Evolutionary conservation across 2,797 vertebrate genomes (phyloP).

Genomic region (Myotis vivesi): DNA sequence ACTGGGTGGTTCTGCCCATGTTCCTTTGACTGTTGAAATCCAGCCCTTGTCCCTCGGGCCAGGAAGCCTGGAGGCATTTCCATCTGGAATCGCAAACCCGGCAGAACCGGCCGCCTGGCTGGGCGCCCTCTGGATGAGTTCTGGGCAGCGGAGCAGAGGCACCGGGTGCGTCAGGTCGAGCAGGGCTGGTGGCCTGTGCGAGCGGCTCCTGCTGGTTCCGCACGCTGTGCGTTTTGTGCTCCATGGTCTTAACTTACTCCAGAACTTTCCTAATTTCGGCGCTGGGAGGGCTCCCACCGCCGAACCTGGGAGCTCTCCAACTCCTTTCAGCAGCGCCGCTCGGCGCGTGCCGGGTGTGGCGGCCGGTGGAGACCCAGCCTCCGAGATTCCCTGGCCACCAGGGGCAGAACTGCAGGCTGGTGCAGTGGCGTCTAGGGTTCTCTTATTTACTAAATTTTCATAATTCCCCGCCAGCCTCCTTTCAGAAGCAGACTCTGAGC

Average conservation of each 20-base stretch:
- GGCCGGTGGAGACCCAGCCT: background rate
- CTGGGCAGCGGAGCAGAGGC: background rate
- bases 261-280: slow-evolving; percentile 63
- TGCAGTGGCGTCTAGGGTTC: background rate
- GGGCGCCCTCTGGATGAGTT: background rate
- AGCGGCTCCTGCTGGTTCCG: background rate
- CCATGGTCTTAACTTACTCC: slow-evolving; percentile 34
- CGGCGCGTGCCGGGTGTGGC: background rate
- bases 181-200: background rate
- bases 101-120: background rate
- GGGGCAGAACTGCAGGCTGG: background rate
- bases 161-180: background rate
- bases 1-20: background rate
- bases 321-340: slow-evolving; percentile 68
- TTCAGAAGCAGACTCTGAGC: slow-evolving; percentile 14
- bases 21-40: background rate
- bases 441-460: slow-evolving; percentile 6
- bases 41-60: background rate
- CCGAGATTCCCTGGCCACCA: background rate
- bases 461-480: background rate
- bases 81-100: background rate
- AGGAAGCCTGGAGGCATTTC: background rate
- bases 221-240: background rate
- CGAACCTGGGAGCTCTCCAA: slow-evolving; percentile 74
- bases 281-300: slow-evolving; percentile 53